These are phyloP conservation scores for Anneissia japonica DNA, from an alignment of 35 echinoderm and acorn worm species.

Conservation along the genomic window DNA sequence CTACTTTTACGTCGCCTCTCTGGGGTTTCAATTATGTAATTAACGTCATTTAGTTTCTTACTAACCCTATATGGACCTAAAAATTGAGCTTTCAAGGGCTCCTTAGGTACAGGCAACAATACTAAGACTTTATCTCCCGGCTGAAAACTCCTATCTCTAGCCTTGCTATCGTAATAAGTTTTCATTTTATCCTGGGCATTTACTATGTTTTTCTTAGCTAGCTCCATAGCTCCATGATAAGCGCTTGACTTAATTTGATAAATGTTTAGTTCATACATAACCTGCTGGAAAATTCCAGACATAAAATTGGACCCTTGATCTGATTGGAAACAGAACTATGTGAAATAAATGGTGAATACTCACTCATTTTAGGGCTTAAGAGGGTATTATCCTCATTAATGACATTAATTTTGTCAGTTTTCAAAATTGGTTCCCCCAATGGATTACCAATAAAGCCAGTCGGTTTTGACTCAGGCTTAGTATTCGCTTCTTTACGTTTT, in stretches of 20 bases:
- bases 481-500: not conserved
- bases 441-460: not conserved
- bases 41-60: slow-evolving; percentile 38
- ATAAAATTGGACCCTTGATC: slow-evolving; percentile 74
- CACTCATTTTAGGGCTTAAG: not conserved
- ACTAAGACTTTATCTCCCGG: slow-evolving; percentile 52
- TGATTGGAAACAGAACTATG: slow-evolving; percentile 30
- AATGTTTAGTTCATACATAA: slow-evolving; percentile 49
- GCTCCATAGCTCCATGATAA: slow-evolving; percentile 40
- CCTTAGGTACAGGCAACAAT: slow-evolving; percentile 33
- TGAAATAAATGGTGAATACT: slow-evolving; percentile 1
- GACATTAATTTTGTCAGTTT: too few species aligned
- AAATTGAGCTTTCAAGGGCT: slow-evolving; percentile 39
- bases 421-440: not conserved
- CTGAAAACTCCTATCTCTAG: slow-evolving; percentile 25
- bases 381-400: not conserved
- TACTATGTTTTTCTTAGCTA: slow-evolving; percentile 49
- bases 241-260: slow-evolving; percentile 28
- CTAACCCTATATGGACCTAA: slow-evolving; percentile 45
- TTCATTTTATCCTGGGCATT: slow-evolving; percentile 60
- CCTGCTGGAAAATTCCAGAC: slow-evolving; percentile 53
- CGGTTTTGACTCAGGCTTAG: not conserved
- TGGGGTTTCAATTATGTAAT: slow-evolving; percentile 56
- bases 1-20: slow-evolving; percentile 26
- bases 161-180: slow-evolving; percentile 44